A percentile compares a stretch with the other conserved stretches of the same genome.
phyloP scores from a whole-genome alignment of 2,797 vertebrate species.

The Anniella stebbinsi region DNA sequence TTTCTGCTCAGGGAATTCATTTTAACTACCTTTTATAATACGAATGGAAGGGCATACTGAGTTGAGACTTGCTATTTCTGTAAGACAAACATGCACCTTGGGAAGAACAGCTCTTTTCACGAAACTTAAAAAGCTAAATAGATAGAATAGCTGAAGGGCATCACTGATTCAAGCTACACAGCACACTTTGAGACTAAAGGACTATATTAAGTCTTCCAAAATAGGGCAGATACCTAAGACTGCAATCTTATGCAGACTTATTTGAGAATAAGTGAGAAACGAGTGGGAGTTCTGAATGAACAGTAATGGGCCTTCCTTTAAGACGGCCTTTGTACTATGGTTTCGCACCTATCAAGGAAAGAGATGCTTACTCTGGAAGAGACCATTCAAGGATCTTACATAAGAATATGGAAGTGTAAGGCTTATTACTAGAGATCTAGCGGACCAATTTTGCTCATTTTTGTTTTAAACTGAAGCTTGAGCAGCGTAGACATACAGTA shows the following conservation, averaged over 20 bases:
- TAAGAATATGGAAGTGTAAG: too few relatives aligned
- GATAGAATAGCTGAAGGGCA: conserved; percentile 63
- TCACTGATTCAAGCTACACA: conserved; percentile 10
- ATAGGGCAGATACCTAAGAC: background rate
- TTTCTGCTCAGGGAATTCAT: conserved; percentile 58
- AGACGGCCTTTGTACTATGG: background rate
- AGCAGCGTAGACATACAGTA: too few relatives aligned
- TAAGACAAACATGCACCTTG: conserved; percentile 57
- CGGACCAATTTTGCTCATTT: too few relatives aligned
- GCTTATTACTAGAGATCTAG: too few relatives aligned
- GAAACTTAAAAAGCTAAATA: conserved; percentile 26
- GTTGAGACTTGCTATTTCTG: conserved; percentile 47
- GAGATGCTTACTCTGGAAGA: background rate
- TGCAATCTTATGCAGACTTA: background rate
- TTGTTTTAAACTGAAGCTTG: too few relatives aligned
- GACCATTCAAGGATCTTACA: background rate
- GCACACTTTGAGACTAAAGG: conserved; percentile 11
- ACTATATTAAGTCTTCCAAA: background rate
- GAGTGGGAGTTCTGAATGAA: background rate
- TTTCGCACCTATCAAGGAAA: background rate
- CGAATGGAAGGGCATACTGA: conserved; percentile 35
- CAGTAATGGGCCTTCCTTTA: background rate
- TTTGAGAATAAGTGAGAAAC: background rate
- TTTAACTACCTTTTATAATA: conserved; percentile 59
- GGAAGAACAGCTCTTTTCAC: conserved; percentile 57